phyloP scores from a whole-genome alignment of 92 coral and sea anemone genomes.

The Galaxea fascicularis region DNA sequence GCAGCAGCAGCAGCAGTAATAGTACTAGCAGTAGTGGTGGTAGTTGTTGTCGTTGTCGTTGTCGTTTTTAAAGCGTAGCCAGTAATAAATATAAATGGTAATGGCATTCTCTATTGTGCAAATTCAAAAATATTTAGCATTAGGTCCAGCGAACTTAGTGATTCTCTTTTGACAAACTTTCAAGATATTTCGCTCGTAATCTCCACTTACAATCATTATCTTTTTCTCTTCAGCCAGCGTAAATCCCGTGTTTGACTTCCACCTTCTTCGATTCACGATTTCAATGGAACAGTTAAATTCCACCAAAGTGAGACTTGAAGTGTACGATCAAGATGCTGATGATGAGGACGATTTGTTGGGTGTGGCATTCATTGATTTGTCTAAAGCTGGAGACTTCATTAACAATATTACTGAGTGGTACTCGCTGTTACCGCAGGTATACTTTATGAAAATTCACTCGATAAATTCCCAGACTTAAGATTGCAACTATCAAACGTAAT shows the following conservation, averaged over 20 bases:
- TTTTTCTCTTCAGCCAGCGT: slow-evolving; percentile 38
- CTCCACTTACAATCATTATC: background rate
- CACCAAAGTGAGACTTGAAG: slow-evolving; percentile 68
- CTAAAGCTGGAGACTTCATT: slow-evolving; percentile 51
- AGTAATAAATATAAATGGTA: too few species aligned
- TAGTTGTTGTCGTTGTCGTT: too few species aligned
- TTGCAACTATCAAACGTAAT: too few species aligned
- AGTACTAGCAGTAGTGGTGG: too few species aligned
- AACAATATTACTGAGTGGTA: slow-evolving; percentile 62
- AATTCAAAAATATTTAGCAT: too few species aligned
- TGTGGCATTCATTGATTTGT: slow-evolving; percentile 63
- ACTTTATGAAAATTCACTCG: background rate
- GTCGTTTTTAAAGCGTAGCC: too few species aligned
- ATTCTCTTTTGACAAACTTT: too few species aligned
- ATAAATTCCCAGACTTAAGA: too few species aligned
- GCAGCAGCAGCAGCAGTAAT: too few species aligned
- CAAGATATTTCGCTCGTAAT: too few species aligned
- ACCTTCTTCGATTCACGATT: slow-evolving; percentile 74
- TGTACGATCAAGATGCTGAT: slow-evolving; percentile 75
- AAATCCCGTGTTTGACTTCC: slow-evolving; percentile 72
- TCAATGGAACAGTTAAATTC: slow-evolving; percentile 61
- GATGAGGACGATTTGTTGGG: slow-evolving; percentile 89
- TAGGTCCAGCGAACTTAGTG: too few species aligned
- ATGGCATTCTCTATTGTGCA: too few species aligned
- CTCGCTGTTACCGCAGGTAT: slow-evolving; percentile 65